Conservation (phyloP, 2,888 invertebrate species). For the Dendrolimus houi region DNA sequence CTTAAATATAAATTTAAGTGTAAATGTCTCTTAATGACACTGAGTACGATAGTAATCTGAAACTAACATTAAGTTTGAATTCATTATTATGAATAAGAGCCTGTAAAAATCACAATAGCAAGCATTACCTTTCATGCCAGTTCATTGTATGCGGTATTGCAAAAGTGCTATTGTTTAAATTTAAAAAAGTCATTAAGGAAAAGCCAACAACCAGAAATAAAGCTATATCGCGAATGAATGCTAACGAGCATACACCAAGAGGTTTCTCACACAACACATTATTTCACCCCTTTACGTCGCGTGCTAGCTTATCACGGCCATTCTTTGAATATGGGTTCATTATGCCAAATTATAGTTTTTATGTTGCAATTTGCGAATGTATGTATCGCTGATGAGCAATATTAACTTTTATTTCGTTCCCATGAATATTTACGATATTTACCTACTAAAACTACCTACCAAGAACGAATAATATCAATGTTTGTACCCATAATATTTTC, state of each 20-base stretch:
- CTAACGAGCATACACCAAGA: constrained; percentile 18
- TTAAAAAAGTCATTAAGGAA: not conserved
- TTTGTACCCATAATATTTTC: too few species aligned
- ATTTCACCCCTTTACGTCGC: constrained; percentile 23
- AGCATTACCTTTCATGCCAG: not conserved
- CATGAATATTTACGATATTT: too few species aligned
- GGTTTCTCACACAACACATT: constrained; percentile 22
- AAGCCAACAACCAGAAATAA: not conserved
- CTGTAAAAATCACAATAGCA: not conserved
- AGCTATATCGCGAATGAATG: constrained; percentile 6
- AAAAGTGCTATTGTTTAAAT: not conserved
- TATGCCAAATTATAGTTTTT: constrained; percentile 54
- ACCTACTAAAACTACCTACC: too few species aligned
- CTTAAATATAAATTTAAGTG: too few species aligned
- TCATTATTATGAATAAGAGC: not conserved
- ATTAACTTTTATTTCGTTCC: constrained; percentile 1
- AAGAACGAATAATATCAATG: too few species aligned
- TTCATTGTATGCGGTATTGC: not conserved
- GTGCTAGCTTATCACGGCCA: constrained; percentile 37
- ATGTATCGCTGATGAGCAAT: constrained; percentile 40
- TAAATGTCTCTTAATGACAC: too few species aligned
- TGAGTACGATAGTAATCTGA: too few species aligned
- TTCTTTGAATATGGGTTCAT: constrained; percentile 40
- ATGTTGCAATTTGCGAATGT: constrained; percentile 45
- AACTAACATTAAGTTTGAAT: not conserved